Base-by-base conservation (phyloP, 1,140 invertebrate species). In the Danaus melanippus region DNA sequence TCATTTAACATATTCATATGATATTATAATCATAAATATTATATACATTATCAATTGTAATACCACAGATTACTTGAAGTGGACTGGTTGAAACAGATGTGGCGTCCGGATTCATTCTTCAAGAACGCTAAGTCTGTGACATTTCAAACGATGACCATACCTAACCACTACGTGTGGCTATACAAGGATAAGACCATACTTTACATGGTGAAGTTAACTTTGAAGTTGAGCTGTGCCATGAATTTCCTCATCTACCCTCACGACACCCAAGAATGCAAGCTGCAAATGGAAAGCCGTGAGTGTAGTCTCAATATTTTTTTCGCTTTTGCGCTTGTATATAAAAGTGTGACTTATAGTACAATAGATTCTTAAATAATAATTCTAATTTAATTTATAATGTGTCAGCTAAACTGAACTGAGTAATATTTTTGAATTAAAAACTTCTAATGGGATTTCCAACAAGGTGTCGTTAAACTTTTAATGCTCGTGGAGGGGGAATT, bases 81-180 rank as follows among this genome's bases (percentile, higher is more conserved):
- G 6, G 94, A 95, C 67, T 96, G 94, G 94, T 73, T 96, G 50
- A 95, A 96, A 71, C 93, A 95, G 62, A 96, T 96, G 91, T 97
- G 95, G 95, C 87, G 95, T 46, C 95, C 95, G 0, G 95, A 95
- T 86, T 95, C 93, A 0, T 95, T 94, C 79, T 95, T 95, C 79
- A 95, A 95, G 78, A 95, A 95, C 78, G 95, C 95, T 40, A 97
- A 97, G 84, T 94, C 94, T 8, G 95, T 97, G 0, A 96, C 94
- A 3, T 97, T 97, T 74, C 95, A 96, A 81, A 95, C 94, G 0
- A 97, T 97, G 95, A 97, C 95, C 45, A 95, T 97, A 62, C 95
- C 95, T 0, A 97, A 97, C 86, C 95, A 97, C 74, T 96, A 96
- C 65, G 90, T 96, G 64, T 96, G 94, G 94, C 82, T 95, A 9